A percentile compares a stretch with the other conserved stretches of the same genome.
phyloP scores from a whole-genome alignment of 2,888 invertebrate species.

The Coremacera marginata region DNA sequence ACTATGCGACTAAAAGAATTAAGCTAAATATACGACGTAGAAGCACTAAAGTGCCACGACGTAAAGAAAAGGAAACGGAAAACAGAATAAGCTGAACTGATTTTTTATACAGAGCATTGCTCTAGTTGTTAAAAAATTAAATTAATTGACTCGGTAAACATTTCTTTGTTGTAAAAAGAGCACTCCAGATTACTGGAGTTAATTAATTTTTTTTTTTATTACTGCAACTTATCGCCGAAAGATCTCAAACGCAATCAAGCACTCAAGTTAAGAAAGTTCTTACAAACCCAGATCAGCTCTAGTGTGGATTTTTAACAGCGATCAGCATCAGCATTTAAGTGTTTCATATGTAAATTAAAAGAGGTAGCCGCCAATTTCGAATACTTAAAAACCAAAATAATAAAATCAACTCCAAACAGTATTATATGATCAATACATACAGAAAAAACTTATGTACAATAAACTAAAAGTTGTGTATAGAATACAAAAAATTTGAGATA shows the following conservation, averaged over 20 bases:
- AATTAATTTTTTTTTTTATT: neutral
- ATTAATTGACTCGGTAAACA: slow-evolving; percentile 3
- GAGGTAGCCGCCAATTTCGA: neutral
- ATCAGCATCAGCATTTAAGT: neutral
- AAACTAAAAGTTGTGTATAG: no score
- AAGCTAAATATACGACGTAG: neutral
- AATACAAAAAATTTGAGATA: no score
- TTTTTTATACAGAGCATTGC: neutral
- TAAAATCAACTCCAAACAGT: no score
- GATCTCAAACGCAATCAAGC: neutral
- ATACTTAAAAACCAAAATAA: no score
- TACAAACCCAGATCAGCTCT: neutral
- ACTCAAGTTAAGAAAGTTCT: neutral
- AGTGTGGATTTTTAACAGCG: neutral
- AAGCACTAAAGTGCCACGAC: neutral
- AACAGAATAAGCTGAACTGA: neutral
- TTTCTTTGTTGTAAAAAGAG: neutral
- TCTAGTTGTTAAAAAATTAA: neutral
- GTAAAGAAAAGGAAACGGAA: neutral
- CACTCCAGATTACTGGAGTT: neutral
- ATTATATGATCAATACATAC: neutral
- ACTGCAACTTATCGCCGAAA: neutral
- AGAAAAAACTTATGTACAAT: no score
- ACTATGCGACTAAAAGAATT: neutral
- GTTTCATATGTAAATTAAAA: slow-evolving; percentile 2